A percentile compares a stretch with the other conserved stretches of the same genome.
phyloP scores from a whole-genome alignment of 1,140 invertebrate species.

The Notospermus geniculatus region DNA sequence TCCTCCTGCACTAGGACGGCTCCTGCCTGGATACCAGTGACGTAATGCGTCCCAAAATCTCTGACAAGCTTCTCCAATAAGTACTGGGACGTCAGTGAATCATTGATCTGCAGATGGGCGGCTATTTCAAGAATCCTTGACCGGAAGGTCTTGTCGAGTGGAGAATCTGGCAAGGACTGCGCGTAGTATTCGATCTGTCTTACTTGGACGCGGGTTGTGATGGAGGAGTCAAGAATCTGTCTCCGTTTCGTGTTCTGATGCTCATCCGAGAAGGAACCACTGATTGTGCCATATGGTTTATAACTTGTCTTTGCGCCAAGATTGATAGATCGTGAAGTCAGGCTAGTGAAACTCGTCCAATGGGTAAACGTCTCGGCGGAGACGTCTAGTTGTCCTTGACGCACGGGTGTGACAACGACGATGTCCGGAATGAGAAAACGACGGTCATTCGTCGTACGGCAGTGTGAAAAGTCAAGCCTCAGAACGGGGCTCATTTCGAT shows the following conservation, averaged over 20 bases:
- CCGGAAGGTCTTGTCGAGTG: slow-evolving; percentile 26
- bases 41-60: slow-evolving; percentile 42
- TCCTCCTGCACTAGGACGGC: slow-evolving; percentile 30
- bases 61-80: slow-evolving; percentile 31
- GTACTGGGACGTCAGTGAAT: slow-evolving; percentile 30
- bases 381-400: background rate
- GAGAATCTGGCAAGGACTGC: slow-evolving; percentile 20
- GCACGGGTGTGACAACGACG: background rate
- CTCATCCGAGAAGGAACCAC: background rate
- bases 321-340: background rate
- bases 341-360: background rate
- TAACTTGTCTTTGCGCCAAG: background rate
- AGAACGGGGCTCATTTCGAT: background rate
- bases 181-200: background rate
- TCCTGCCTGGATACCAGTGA: slow-evolving; percentile 34
- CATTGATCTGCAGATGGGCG: slow-evolving; percentile 23
- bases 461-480: background rate
- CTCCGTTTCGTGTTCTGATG: background rate
- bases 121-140: slow-evolving; percentile 29
- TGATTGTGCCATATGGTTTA: background rate
- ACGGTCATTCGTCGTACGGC: background rate
- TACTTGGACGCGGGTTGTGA: background rate
- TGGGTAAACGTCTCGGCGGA: background rate
- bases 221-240: background rate
- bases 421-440: background rate